Conservation (phyloP, 2,888 invertebrate species). For the Itoplectis maculator region DNA sequence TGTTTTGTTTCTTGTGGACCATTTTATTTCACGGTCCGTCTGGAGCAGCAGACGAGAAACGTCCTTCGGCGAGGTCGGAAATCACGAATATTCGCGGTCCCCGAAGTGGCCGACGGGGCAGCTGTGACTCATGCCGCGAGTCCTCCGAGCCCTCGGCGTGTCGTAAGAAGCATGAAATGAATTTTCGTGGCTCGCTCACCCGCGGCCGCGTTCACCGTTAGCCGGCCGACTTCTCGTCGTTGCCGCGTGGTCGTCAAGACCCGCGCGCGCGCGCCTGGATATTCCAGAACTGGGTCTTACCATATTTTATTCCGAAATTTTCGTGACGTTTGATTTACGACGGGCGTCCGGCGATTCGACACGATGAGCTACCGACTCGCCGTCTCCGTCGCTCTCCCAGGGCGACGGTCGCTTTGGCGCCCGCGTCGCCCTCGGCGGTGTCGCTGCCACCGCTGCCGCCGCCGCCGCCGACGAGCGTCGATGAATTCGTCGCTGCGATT, state of each 20-base stretch:
- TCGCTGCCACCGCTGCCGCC: neutral
- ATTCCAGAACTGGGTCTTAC: conserved; percentile 4
- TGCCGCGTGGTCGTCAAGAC: conserved; percentile 50
- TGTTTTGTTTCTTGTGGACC: too few species aligned
- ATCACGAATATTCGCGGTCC: conserved; percentile 6
- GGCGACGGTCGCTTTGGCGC: too few species aligned
- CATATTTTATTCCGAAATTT: conserved; percentile 37
- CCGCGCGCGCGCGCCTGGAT: neutral
- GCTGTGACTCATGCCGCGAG: conserved; percentile 17
- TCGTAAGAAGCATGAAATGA: conserved; percentile 69
- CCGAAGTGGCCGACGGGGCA: neutral
- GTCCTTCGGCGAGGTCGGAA: conserved; percentile 47
- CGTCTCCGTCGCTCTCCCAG: neutral
- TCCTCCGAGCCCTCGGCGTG: conserved; percentile 12
- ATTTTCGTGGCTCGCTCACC: conserved; percentile 70
- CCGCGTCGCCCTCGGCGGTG: neutral
- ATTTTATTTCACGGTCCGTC: neutral
- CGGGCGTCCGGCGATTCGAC: conserved; percentile 47
- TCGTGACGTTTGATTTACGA: conserved; percentile 52
- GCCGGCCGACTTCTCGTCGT: conserved; percentile 75
- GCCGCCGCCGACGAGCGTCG: neutral
- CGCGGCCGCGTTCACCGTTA: conserved; percentile 75
- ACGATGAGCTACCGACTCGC: conserved; percentile 30
- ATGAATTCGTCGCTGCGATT: conserved; percentile 44
- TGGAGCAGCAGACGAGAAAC: conserved; percentile 7